Evolutionary conservation across 1,140 invertebrate genomes (phyloP).

Genomic region (Bombus superbus): DNA sequence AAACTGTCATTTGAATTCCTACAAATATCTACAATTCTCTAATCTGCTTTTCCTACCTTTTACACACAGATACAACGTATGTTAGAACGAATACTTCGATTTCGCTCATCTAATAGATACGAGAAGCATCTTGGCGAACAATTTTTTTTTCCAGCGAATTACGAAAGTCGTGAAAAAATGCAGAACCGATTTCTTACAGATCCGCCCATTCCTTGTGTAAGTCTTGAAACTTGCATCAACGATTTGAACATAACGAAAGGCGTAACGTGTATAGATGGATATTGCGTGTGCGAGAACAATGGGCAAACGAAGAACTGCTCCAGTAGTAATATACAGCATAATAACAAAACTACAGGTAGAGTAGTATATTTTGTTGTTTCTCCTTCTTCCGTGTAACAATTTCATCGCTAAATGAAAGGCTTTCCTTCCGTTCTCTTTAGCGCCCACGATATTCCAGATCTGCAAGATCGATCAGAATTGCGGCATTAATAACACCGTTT

Average conservation of each 20-base stretch:
- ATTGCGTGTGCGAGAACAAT: constrained; percentile 46
- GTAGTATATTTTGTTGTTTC: background rate
- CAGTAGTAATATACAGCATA: background rate
- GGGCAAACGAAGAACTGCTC: constrained; percentile 20
- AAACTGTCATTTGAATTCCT: background rate
- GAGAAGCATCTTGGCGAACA: background rate
- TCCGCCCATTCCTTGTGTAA: constrained; percentile 35
- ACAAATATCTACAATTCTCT: background rate
- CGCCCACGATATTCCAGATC: background rate
- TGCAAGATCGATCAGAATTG: constrained; percentile 54
- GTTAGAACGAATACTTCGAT: no score
- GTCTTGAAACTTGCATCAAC: background rate
- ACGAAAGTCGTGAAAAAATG: background rate
- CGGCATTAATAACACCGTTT: constrained; percentile 24
- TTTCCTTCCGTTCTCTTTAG: background rate
- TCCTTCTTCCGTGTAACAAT: background rate
- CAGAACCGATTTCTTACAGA: constrained; percentile 26
- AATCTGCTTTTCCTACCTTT: no score
- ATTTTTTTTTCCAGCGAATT: background rate
- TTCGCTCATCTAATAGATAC: background rate
- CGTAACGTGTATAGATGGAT: constrained; percentile 29
- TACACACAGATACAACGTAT: no score
- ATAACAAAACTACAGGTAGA: constrained; percentile 6
- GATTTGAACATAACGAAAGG: background rate
- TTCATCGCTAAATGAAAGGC: background rate